A percentile compares a stretch with the other conserved stretches of the same genome.
phyloP scores from a whole-genome alignment of 1,140 invertebrate genomes.

The Euura lappo region DNA sequence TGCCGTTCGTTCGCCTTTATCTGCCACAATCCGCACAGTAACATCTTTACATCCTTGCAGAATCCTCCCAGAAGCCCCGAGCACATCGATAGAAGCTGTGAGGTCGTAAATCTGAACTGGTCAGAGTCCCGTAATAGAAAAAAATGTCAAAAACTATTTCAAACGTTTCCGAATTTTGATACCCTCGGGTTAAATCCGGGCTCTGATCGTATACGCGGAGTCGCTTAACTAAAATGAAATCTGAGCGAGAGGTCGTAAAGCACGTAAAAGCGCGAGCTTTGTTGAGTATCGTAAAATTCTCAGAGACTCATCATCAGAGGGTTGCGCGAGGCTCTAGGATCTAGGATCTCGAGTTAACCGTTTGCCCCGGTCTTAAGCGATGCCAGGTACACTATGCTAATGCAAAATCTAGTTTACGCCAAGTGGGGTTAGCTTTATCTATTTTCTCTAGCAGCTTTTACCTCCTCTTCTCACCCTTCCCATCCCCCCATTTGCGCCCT shows the following conservation, averaged over 20 bases:
- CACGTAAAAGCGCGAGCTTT: background rate
- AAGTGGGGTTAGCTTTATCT: conserved; percentile 4
- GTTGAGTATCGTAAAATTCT: background rate
- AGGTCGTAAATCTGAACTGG: background rate
- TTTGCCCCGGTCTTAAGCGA: background rate
- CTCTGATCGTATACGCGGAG: no score
- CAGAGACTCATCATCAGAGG: conserved; percentile 1
- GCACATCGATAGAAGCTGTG: background rate
- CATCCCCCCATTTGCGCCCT: no score
- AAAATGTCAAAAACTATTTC: no score
- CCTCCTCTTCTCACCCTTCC: no score
- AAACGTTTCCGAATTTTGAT: no score
- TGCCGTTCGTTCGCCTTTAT: background rate
- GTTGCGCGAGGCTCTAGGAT: background rate
- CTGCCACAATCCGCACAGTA: background rate
- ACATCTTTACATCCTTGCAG: background rate
- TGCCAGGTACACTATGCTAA: background rate
- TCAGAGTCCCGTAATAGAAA: no score
- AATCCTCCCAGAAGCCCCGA: no score
- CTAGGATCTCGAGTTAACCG: no score
- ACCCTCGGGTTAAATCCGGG: no score
- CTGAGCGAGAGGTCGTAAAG: background rate
- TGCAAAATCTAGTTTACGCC: conserved; percentile 7
- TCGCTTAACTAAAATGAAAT: conserved; percentile 7
- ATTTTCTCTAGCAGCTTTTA: background rate